phyloP scores from a whole-genome alignment of 2,888 invertebrate genomes.

The Agriopis aurantiaria region DNA sequence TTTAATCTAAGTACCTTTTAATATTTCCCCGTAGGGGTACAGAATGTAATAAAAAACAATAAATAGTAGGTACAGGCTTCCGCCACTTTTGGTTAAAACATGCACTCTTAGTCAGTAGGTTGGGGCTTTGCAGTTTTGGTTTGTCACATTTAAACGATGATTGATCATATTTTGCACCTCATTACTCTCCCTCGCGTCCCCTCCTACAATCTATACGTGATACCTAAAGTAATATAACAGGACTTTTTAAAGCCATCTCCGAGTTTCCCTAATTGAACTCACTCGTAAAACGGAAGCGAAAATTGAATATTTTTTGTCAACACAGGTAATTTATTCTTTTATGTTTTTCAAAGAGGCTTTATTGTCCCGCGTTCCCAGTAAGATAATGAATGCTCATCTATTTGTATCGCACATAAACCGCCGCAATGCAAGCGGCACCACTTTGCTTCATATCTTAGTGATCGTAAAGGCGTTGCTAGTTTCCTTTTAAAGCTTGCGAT shows the following conservation, averaged over 20 bases:
- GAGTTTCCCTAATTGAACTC: constrained; percentile 18
- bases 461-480: constrained; percentile 79
- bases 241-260: constrained; percentile 20
- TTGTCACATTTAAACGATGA: constrained; percentile 25
- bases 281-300: constrained; percentile 13
- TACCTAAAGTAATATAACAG: constrained; percentile 13
- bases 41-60: no score
- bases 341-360: constrained; percentile 38
- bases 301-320: constrained; percentile 14
- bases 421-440: constrained; percentile 59
- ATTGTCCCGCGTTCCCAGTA: constrained; percentile 34
- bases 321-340: constrained; percentile 23
- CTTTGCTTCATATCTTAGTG: constrained; percentile 66
- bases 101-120: no score
- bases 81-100: no score
- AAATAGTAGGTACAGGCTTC: no score
- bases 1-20: no score
- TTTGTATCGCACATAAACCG: constrained; percentile 48
- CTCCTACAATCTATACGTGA: constrained; percentile 5
- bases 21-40: no score
- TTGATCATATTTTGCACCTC: constrained; percentile 30
- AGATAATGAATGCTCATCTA: constrained; percentile 40
- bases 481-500: constrained; percentile 80
- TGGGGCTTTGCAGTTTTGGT: background rate
- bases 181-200: constrained; percentile 29